Evolutionary conservation across 2,888 invertebrate species (phyloP), one percentile per base, ranked within the genome.

Genomic region (Cremastobaeus sp.): DNA sequence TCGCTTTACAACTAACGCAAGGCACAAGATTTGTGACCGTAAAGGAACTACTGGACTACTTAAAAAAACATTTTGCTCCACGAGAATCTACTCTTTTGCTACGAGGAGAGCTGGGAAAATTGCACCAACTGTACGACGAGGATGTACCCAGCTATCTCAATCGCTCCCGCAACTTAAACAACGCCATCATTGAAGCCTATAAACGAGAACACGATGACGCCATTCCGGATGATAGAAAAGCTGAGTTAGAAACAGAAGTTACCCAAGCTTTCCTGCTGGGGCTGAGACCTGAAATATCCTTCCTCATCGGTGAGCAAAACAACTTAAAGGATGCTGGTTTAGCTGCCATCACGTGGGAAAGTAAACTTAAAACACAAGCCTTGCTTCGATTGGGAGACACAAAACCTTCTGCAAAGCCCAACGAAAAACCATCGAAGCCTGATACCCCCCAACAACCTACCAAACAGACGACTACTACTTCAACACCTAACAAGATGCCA

Each of bases 41-140:
- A 1, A 8, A 12, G 3, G 8, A 6, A 2, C 9, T 45, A 9
- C 2, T 47, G 1, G n/a, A 15, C 0, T 18, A 48, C 12, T 18
- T 48, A 3, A 48, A 48, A 6, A 20, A 9, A 3, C 0, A n/a
- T n/a, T n/a, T n/a, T n/a, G n/a, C n/a, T n/a, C n/a, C n/a, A n/a
- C n/a, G n/a, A n/a, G n/a, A n/a, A n/a, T n/a, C n/a, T n/a, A n/a
- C n/a, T n/a, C n/a, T n/a, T n/a, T n/a, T n/a, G n/a, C n/a, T n/a
- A n/a, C 25, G 54, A 2, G 54, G 54, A 4, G 43, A 55, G 34
- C 14, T 55, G 2, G 43, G 20, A 1, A 25, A 18, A 3, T n/a
- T 55, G 3, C 21, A 55, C 32, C 52, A 52, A 25, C 1, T 2
- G 1, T 52, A 52, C n/a, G n/a, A n/a, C n/a, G n/a, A n/a, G n/a